A percentile compares a stretch with the other conserved stretches of the same genome.
phyloP scores from a whole-genome alignment of 2,888 invertebrate genomes.

The Ormyrus pomaceus region DNA sequence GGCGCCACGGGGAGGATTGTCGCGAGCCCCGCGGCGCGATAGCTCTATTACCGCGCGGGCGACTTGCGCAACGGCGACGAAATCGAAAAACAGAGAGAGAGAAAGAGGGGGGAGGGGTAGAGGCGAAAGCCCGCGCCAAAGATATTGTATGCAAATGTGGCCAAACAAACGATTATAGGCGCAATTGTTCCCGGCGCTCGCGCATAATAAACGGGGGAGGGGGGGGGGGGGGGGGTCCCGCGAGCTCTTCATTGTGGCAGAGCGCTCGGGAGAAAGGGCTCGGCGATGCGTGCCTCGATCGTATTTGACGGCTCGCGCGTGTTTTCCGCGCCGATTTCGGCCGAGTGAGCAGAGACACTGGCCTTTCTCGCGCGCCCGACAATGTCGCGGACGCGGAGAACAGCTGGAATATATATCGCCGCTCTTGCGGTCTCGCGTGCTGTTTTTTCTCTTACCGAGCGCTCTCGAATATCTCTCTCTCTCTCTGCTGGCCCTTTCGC shows the following conservation, averaged over 20 bases:
- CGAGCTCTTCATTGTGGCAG: slow-evolving; percentile 27
- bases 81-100: background rate
- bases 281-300: slow-evolving; percentile 66
- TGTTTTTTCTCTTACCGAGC: background rate
- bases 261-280: slow-evolving; percentile 54
- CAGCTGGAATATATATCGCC: background rate
- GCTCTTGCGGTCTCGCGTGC: background rate
- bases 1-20: background rate
- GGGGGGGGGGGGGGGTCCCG: no score
- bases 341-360: no score
- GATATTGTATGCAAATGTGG: slow-evolving; percentile 33
- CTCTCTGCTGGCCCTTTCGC: no score
- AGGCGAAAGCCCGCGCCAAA: background rate
- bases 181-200: background rate
- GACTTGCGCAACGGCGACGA: no score
- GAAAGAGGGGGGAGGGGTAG: no score
- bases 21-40: background rate
- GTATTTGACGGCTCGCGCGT: slow-evolving; percentile 41
- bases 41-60: no score
- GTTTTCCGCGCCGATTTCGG: no score
- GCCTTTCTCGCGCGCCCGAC: background rate
- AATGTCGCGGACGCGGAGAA: background rate
- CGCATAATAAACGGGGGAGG: background rate
- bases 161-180: background rate
- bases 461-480: no score